Conservation (phyloP, 2,888 invertebrate genomes). For the Morpho helenor region DNA sequence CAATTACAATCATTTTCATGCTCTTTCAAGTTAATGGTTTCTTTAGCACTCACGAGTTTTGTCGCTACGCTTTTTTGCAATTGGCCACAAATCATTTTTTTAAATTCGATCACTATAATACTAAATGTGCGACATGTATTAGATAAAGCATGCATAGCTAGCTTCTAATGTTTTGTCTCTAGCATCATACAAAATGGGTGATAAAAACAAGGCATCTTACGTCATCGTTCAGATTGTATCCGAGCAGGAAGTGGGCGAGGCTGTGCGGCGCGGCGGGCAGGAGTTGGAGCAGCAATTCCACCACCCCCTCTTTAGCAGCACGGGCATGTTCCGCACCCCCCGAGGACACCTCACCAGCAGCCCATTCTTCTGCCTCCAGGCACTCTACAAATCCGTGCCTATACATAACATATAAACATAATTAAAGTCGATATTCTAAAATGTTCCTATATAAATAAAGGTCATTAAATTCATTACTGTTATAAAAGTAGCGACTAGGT, state of each 20-base stretch:
- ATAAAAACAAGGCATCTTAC: constrained; percentile 57
- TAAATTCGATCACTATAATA: too few relatives aligned
- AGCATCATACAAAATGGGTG: neutral
- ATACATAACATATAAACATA: neutral
- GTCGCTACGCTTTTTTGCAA: too few relatives aligned
- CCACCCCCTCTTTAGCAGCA: constrained; percentile 83
- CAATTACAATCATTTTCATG: too few relatives aligned
- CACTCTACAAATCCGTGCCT: constrained; percentile 90
- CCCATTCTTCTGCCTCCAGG: constrained; percentile 54
- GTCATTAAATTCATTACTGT: too few relatives aligned
- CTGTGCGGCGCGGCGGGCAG: constrained; percentile 90
- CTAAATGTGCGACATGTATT: too few relatives aligned
- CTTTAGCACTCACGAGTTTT: too few relatives aligned
- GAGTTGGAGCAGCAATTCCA: constrained; percentile 87
- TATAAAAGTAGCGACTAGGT: too few relatives aligned
- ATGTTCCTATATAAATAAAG: too few relatives aligned
- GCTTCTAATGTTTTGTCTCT: neutral
- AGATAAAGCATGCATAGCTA: too few relatives aligned
- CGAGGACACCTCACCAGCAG: constrained; percentile 44
- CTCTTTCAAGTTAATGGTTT: too few relatives aligned
- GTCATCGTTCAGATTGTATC: constrained; percentile 89
- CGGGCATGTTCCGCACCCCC: constrained; percentile 34
- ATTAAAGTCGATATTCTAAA: too few relatives aligned
- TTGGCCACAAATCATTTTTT: too few relatives aligned
- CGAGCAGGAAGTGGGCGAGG: constrained; percentile 92